phyloP scores from a whole-genome alignment of 2,888 invertebrate species.

The Cerastis leucographa region DNA sequence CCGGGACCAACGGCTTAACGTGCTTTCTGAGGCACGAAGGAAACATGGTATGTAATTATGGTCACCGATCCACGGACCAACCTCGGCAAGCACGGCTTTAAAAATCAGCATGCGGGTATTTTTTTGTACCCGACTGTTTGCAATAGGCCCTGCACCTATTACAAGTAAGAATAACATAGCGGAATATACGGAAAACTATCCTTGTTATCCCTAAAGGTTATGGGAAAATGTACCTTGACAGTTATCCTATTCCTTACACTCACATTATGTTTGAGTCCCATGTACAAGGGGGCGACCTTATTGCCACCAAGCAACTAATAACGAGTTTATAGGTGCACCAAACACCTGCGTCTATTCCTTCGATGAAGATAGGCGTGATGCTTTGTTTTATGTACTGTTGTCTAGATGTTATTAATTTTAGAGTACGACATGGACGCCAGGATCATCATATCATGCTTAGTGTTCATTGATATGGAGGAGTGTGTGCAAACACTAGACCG shows the following conservation, averaged over 20 bases:
- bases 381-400: background rate
- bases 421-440: slow-evolving; percentile 84
- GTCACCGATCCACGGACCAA: no score
- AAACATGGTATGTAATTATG: no score
- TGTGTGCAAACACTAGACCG: slow-evolving; percentile 77
- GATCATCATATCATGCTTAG: slow-evolving; percentile 84
- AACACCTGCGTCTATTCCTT: background rate
- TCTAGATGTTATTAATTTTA: slow-evolving; percentile 66
- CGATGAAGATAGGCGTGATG: background rate
- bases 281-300: background rate
- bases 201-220: background rate
- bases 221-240: no score
- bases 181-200: background rate
- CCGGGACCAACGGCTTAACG: no score
- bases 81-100: no score
- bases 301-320: background rate
- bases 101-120: no score
- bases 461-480: slow-evolving; percentile 84
- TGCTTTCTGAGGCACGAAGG: no score
- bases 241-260: no score
- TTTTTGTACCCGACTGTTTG: background rate
- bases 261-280: no score
- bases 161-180: background rate
- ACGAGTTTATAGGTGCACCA: background rate
- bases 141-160: background rate